These are phyloP conservation scores for Ifrita kowaldi DNA, from an alignment of 2,113 vertebrate genomes.

Conservation along the genomic window DNA sequence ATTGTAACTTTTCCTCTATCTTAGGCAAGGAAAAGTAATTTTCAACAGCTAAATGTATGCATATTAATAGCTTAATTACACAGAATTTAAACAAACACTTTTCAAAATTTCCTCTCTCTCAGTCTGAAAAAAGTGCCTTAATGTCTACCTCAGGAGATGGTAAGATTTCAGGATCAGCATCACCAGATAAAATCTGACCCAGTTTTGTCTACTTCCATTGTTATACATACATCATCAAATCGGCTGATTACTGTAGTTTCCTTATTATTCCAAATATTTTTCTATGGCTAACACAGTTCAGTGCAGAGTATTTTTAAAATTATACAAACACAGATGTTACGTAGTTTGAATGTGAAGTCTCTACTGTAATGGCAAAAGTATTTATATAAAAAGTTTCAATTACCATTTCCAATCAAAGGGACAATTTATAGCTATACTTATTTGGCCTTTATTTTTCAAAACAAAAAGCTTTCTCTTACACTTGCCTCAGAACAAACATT, in stretches of 20 bases:
- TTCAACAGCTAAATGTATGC: background rate
- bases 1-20: background rate
- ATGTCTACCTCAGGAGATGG: background rate
- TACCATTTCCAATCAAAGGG: background rate
- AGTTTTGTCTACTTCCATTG: slow-evolving; percentile 46
- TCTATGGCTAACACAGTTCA: background rate
- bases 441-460: slow-evolving; percentile 14
- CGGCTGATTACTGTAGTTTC: background rate
- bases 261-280: slow-evolving; percentile 27
- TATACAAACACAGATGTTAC: background rate
- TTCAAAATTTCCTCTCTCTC: background rate
- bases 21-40: background rate
- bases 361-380: background rate
- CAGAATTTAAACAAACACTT: background rate
- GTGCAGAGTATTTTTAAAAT: background rate
- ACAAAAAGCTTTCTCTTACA: background rate
- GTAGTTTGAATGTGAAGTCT: background rate
- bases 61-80: background rate
- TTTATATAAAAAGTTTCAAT: background rate
- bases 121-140: background rate
- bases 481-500: background rate
- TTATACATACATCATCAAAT: slow-evolving; percentile 31
- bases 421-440: background rate
- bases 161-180: slow-evolving; percentile 16
- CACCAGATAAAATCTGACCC: slow-evolving; percentile 64